These are phyloP conservation scores for Cataglyphis albicans DNA, from an alignment of 2,888 invertebrate species.

Conservation along the genomic window DNA sequence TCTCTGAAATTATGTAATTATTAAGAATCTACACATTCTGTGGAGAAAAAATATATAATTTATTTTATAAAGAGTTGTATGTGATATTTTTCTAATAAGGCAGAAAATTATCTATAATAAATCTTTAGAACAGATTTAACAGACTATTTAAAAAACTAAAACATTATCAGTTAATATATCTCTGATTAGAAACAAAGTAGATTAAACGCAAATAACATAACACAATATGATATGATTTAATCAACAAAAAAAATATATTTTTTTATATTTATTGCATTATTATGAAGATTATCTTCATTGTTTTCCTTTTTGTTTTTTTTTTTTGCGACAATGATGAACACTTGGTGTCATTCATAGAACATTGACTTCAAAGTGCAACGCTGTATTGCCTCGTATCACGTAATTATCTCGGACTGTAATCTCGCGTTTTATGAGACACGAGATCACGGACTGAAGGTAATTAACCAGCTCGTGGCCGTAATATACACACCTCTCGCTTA, in stretches of 20 bases:
- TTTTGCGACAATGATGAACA: background rate
- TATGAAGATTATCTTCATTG: background rate
- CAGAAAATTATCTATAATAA: too few species aligned
- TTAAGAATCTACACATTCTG: background rate
- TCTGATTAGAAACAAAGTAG: background rate
- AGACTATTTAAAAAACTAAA: background rate
- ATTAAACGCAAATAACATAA: background rate
- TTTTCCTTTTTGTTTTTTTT: background rate
- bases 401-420: slow-evolving; percentile 5
- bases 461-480: slow-evolving; percentile 7
- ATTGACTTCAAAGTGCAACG: background rate
- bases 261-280: background rate
- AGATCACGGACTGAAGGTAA: slow-evolving; percentile 12
- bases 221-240: too few species aligned
- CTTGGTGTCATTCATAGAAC: background rate
- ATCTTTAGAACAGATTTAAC: background rate
- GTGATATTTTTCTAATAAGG: too few species aligned
- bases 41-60: background rate
- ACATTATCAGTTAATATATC: background rate
- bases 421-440: slow-evolving; percentile 18
- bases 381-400: background rate
- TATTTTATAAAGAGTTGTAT: background rate
- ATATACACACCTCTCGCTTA: background rate
- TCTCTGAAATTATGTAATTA: background rate
- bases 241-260: background rate